Conservation (phyloP, 2,113 vertebrate genomes). For the Catharus bicknelli region DNA sequence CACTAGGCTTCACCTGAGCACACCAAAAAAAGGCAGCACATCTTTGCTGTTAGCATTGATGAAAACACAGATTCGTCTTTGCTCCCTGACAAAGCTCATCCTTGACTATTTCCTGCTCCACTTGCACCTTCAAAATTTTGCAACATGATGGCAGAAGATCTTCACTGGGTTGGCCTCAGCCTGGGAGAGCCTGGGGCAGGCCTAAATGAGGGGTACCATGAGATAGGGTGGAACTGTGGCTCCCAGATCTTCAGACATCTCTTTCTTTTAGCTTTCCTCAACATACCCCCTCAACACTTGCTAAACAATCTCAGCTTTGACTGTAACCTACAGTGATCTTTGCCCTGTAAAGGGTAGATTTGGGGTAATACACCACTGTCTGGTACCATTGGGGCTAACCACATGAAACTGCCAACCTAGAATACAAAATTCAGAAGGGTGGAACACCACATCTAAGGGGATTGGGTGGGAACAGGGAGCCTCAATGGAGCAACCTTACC, state of each 20-base stretch:
- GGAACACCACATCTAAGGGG: not conserved
- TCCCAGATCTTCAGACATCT: not conserved
- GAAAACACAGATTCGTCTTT: not conserved
- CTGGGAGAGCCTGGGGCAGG: not conserved
- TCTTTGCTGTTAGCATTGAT: not conserved
- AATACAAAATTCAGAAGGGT: not conserved
- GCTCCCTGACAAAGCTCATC: not conserved
- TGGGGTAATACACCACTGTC: not conserved
- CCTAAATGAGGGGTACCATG: not conserved
- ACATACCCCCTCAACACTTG: not conserved
- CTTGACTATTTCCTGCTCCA: fast-evolving
- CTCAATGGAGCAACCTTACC: not conserved
- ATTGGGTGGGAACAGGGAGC: not conserved
- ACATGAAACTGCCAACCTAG: not conserved
- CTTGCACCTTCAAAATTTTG: fast-evolving
- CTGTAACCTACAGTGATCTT: not conserved
- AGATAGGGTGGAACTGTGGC: not conserved
- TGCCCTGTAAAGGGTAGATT: not conserved
- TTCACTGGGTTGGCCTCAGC: not conserved
- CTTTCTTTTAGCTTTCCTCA: not conserved
- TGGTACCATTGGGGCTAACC: not conserved
- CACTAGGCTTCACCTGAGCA: not conserved
- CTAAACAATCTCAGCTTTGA: not conserved
- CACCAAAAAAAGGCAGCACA: not conserved
- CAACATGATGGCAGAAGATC: not conserved